Percentiles rank a stretch among this genome's conserved stretches.
phyloP scores from a whole-genome alignment of 2,888 invertebrate genomes.

The Lepas anatifera region DNA sequence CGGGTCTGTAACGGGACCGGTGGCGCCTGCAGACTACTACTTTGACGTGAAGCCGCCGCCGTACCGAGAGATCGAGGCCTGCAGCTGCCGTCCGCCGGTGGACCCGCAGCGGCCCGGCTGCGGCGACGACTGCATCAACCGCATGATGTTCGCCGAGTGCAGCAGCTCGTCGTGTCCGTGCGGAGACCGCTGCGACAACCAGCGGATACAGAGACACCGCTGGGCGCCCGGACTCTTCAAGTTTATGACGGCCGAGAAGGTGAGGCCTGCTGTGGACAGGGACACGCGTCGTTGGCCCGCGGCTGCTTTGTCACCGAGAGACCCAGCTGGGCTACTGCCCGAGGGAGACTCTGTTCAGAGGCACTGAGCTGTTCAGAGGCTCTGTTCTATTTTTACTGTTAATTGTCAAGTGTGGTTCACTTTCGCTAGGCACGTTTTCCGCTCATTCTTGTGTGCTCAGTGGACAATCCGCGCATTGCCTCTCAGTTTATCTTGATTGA shows the following conservation, averaged over 20 bases:
- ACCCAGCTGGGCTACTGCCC: no score
- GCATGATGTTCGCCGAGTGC: conserved; percentile 88
- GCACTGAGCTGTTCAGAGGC: no score
- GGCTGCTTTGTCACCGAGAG: no score
- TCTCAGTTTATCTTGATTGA: no score
- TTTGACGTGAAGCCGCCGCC: conserved; percentile 49
- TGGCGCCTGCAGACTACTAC: conserved; percentile 42
- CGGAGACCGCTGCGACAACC: conserved; percentile 77
- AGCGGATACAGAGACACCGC: conserved; percentile 82
- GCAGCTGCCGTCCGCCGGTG: conserved; percentile 52
- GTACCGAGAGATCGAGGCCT: conserved; percentile 54
- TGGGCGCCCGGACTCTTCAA: conserved; percentile 77
- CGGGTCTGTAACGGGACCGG: no score
- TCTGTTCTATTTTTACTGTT: no score
- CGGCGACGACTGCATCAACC: conserved; percentile 87
- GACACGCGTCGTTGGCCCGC: no score
- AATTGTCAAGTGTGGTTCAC: no score
- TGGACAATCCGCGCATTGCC: no score
- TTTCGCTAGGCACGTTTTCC: no score
- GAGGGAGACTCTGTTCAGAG: no score
- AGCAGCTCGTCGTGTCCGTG: conserved; percentile 68
- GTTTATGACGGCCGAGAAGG: conserved; percentile 79
- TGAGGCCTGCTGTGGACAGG: conserved; percentile 26
- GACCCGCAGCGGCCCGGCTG: conserved; percentile 49
- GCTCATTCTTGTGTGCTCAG: no score